These are phyloP conservation scores for Capromys pilorides DNA, from an alignment of 2,797 vertebrate species.

Conservation along the genomic window DNA sequence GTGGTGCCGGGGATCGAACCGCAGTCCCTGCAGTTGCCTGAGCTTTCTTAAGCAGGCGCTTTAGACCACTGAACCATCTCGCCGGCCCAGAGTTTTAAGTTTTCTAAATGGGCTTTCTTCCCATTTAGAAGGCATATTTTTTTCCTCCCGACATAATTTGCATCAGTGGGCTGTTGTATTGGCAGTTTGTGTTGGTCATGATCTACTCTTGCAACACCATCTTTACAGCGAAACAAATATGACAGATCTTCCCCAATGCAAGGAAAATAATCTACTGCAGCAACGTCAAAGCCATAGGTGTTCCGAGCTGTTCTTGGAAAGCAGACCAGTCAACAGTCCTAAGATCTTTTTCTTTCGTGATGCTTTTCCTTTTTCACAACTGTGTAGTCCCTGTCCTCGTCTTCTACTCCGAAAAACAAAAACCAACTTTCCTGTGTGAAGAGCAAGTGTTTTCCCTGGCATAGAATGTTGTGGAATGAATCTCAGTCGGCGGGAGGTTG, in stretches of 20 bases:
- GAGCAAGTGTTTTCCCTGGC: constrained; percentile 42
- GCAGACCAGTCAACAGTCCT: constrained; percentile 36
- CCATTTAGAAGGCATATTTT: constrained; percentile 30
- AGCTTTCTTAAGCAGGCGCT: too few relatives aligned
- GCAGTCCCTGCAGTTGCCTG: too few relatives aligned
- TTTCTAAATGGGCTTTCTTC: constrained; percentile 50
- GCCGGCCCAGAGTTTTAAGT: constrained; percentile 49
- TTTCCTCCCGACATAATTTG: background rate
- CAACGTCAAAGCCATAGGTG: constrained; percentile 38
- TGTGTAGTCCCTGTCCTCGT: constrained; percentile 51
- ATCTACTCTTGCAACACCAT: constrained; percentile 53
- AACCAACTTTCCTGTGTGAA: background rate
- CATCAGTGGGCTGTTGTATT: background rate
- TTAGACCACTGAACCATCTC: too few relatives aligned
- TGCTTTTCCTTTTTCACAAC: constrained; percentile 28
- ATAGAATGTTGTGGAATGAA: constrained; percentile 55
- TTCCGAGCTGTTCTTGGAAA: constrained; percentile 45
- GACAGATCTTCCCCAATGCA: constrained; percentile 6
- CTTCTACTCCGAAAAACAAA: constrained; percentile 53
- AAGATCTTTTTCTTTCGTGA: background rate
- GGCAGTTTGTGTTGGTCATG: constrained; percentile 24
- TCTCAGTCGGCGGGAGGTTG: constrained; percentile 39
- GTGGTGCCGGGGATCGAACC: too few relatives aligned
- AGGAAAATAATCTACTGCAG: constrained; percentile 47
- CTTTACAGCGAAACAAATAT: background rate